These are phyloP conservation scores for Hypsibius dujardini DNA, from an alignment of 1,140 invertebrate genomes.

Conservation along the genomic window DNA sequence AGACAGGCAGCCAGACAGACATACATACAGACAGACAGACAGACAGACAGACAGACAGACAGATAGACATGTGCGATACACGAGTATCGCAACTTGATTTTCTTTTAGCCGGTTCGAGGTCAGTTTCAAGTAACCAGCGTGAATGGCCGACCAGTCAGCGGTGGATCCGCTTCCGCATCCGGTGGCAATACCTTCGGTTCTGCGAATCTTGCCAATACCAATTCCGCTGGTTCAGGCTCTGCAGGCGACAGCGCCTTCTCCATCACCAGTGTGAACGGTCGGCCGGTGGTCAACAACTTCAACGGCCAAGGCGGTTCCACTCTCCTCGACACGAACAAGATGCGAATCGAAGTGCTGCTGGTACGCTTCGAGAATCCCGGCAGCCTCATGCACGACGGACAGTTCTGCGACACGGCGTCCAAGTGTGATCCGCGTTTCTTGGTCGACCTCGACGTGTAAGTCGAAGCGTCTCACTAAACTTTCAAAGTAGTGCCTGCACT, in stretches of 20 bases:
- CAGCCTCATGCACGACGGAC: background rate
- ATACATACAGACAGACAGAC: no score
- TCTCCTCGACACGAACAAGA: background rate
- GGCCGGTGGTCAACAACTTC: background rate
- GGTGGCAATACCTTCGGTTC: background rate
- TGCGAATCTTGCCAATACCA: no score
- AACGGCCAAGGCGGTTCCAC: background rate
- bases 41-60: no score
- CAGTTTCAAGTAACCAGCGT: constrained; percentile 14
- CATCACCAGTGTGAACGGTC: constrained; percentile 13
- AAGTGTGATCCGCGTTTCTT: constrained; percentile 3
- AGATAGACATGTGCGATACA: no score
- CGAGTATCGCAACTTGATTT: background rate
- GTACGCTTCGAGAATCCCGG: constrained; percentile 10
- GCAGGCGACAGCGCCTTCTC: background rate
- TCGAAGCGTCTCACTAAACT: background rate
- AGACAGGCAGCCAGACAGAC: no score
- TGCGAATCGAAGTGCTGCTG: background rate
- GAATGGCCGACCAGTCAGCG: constrained; percentile 8
- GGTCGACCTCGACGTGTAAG: constrained; percentile 9
- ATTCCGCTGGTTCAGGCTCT: no score
- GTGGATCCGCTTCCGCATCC: background rate
- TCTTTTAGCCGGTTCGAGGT: background rate
- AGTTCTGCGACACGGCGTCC: constrained; percentile 13
- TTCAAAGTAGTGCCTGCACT: no score